Percentiles rank a stretch among this genome's conserved stretches.
Evolutionary conservation across 2,888 invertebrate genomes (phyloP).

Genomic region (Metellina segmentata): DNA sequence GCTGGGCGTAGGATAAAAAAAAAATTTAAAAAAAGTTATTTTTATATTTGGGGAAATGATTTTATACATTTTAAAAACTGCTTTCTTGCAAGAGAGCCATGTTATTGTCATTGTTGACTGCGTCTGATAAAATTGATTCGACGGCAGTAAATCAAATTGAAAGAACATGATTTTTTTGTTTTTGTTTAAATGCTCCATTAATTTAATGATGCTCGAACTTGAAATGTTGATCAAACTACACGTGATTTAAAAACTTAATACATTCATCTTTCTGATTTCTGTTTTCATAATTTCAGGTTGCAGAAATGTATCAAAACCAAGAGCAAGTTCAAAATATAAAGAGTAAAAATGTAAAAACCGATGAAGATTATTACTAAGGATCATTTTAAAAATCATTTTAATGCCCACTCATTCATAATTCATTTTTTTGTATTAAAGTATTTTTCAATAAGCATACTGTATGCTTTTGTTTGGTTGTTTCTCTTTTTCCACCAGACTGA

Average conservation of each 20-base stretch:
- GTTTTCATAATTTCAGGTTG: constrained; percentile 83
- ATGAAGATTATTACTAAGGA: constrained; percentile 79
- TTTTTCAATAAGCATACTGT: background rate
- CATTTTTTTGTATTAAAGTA: constrained; percentile 9
- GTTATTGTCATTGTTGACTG: background rate
- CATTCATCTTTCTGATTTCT: background rate
- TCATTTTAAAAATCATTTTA: no score
- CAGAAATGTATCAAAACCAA: constrained; percentile 93
- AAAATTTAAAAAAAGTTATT: no score
- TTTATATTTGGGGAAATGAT: background rate
- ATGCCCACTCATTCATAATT: background rate
- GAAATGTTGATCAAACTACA: background rate
- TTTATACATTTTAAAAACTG: background rate
- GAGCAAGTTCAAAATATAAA: constrained; percentile 87
- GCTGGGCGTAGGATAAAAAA: no score
- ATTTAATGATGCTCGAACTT: background rate
- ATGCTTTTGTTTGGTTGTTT: background rate
- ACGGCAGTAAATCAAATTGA: background rate
- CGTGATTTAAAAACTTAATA: background rate
- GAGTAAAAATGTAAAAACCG: constrained; percentile 78
- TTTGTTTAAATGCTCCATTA: background rate
- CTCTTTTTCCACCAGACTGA: background rate
- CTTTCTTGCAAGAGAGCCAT: no score
- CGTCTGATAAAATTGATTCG: background rate
- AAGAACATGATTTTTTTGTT: background rate